Evolutionary conservation across 2,113 vertebrate genomes (phyloP).

Genomic region (Bungarus multicinctus): DNA sequence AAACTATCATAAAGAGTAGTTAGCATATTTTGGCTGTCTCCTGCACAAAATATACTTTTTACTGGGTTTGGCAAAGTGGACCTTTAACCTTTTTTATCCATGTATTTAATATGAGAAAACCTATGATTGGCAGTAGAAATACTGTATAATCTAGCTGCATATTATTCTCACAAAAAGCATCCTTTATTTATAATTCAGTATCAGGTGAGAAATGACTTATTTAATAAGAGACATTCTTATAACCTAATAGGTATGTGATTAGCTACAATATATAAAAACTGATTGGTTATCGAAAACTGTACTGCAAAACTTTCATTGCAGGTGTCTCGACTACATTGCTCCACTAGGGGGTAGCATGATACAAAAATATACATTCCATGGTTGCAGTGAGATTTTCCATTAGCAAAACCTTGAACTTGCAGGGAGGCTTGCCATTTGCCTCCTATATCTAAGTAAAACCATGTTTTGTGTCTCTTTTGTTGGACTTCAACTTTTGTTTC

Average conservation of each 20-base stretch:
- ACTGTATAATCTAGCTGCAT: neutral
- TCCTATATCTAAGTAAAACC: slow-evolving; percentile 8
- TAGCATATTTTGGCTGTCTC: neutral
- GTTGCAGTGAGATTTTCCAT: neutral
- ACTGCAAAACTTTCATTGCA: neutral
- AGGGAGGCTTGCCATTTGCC: slow-evolving; percentile 23
- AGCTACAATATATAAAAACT: neutral
- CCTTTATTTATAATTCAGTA: slow-evolving; percentile 6
- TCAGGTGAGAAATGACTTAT: slow-evolving; percentile 18
- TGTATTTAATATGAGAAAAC: neutral
- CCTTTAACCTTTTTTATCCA: neutral
- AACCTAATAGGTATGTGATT: slow-evolving; percentile 26
- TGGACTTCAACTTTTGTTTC: slow-evolving; percentile 46
- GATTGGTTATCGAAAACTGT: slow-evolving; percentile 8
- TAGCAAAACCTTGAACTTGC: neutral
- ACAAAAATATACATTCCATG: neutral
- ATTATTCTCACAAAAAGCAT: neutral
- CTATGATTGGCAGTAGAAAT: neutral
- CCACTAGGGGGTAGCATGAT: slow-evolving; percentile 51
- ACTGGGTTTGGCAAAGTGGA: neutral
- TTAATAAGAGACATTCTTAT: slow-evolving; percentile 26
- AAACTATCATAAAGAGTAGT: neutral
- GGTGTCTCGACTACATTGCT: neutral
- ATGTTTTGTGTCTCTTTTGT: slow-evolving; percentile 1
- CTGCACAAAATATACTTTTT: neutral